These are phyloP conservation scores for Aphelenchoides fujianensis DNA, from an alignment of 1,140 invertebrate genomes.

Conservation along the genomic window DNA sequence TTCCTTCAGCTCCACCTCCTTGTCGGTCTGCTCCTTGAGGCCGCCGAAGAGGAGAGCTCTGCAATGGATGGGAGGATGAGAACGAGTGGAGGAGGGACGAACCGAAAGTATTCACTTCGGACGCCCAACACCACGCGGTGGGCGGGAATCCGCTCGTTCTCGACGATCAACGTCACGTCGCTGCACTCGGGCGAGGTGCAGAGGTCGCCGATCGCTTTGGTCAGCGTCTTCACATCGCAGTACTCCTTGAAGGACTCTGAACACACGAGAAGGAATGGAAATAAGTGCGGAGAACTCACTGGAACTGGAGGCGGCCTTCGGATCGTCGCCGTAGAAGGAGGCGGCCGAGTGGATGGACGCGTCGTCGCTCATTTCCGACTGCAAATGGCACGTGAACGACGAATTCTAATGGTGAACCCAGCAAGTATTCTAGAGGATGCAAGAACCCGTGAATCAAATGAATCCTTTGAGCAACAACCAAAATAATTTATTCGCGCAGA, in stretches of 20 bases:
- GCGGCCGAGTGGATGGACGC: too few species aligned
- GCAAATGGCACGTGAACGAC: too few species aligned
- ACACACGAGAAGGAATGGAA: neutral
- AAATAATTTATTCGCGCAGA: too few species aligned
- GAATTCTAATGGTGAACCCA: too few species aligned
- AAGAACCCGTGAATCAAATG: too few species aligned
- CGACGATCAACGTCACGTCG: conserved; percentile 83
- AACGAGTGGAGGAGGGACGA: conserved; percentile 14
- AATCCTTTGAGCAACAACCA: too few species aligned
- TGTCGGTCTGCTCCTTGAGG: conserved; percentile 77
- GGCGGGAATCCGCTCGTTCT: conserved; percentile 75
- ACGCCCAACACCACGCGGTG: conserved; percentile 88
- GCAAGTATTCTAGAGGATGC: too few species aligned
- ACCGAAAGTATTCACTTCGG: conserved; percentile 88
- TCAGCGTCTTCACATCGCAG: conserved; percentile 66
- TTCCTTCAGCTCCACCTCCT: too few species aligned
- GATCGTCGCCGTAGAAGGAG: neutral
- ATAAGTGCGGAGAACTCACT: neutral
- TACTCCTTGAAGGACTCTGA: conserved; percentile 4
- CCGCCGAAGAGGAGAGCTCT: conserved; percentile 83
- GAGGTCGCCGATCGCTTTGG: conserved; percentile 76
- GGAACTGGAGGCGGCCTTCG: neutral
- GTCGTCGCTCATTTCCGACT: too few species aligned
- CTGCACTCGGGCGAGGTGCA: conserved; percentile 83
- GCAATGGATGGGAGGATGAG: neutral